A percentile compares a stretch with the other conserved stretches of the same genome.
Conservation (phyloP, 2,113 vertebrate genomes). For the Labrus mixtus region DNA sequence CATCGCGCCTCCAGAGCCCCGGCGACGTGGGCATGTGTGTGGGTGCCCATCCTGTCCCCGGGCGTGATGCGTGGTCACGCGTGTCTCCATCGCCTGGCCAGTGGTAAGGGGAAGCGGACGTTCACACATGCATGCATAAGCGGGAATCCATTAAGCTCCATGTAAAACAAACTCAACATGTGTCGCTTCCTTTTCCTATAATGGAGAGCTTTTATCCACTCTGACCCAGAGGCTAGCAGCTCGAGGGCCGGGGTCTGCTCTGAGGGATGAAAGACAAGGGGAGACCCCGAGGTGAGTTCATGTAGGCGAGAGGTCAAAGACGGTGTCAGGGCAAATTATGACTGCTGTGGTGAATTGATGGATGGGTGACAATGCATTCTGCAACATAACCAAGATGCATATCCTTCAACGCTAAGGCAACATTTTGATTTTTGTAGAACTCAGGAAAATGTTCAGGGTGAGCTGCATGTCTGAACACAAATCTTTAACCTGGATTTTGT, state of each 20-base stretch:
- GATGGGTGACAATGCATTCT: background rate
- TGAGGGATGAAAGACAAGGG: constrained; percentile 62
- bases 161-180: constrained; percentile 81
- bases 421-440: too few species aligned
- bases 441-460: too few species aligned
- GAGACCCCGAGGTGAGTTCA: constrained; percentile 48
- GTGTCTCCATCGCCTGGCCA: constrained; percentile 42
- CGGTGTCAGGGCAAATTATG: constrained; percentile 32
- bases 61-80: constrained; percentile 60
- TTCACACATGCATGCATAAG: constrained; percentile 74
- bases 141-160: constrained; percentile 76
- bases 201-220: constrained; percentile 67
- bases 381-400: background rate
- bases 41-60: constrained; percentile 71
- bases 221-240: constrained; percentile 61
- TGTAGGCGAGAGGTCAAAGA: constrained; percentile 69
- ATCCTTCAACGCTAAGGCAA: too few species aligned
- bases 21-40: constrained; percentile 43
- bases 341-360: constrained; percentile 1
- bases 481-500: too few species aligned
- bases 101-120: constrained; percentile 62
- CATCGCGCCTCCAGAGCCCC: constrained; percentile 19
- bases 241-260: constrained; percentile 19
- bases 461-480: too few species aligned
- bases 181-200: constrained; percentile 76